phyloP scores from a whole-genome alignment of 2,797 vertebrate genomes.

The Miopithecus talapoin region DNA sequence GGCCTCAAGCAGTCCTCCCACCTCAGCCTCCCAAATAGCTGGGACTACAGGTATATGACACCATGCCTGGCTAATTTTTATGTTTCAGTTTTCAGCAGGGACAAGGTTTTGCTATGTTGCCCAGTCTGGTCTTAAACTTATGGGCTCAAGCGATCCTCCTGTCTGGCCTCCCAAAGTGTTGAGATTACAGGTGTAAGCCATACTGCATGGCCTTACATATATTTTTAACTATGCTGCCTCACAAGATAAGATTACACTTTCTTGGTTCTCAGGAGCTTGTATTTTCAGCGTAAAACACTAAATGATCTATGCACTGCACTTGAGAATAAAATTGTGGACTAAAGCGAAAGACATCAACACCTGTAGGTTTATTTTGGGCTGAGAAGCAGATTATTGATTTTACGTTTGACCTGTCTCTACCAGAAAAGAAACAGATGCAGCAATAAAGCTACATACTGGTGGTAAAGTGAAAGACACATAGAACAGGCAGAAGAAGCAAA shows the following conservation, averaged over 20 bases:
- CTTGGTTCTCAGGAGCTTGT: not conserved
- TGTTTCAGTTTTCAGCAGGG: too few species aligned
- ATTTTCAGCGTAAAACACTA: constrained; percentile 51
- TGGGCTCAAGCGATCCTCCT: too few species aligned
- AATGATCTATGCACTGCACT: not conserved
- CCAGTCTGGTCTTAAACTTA: too few species aligned
- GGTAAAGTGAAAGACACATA: not conserved
- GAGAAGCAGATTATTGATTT: constrained; percentile 57
- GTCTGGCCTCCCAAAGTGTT: too few species aligned
- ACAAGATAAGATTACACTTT: not conserved
- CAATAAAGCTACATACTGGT: not conserved
- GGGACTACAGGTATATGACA: too few species aligned
- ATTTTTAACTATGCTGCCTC: constrained; percentile 12
- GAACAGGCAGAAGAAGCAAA: not conserved
- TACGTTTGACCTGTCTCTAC: constrained; percentile 40
- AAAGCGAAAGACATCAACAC: constrained; percentile 43
- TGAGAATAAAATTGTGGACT: constrained; percentile 40
- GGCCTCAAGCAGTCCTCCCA: too few species aligned
- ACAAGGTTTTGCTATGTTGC: too few species aligned
- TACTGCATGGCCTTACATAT: too few species aligned
- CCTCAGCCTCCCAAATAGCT: too few species aligned
- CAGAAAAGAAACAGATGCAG: constrained; percentile 43
- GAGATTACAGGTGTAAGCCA: too few species aligned
- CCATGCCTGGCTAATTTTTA: too few species aligned
- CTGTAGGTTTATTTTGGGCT: constrained; percentile 45